Conservation (phyloP, 2,113 vertebrate genomes). For the Grallaria varia region DNA sequence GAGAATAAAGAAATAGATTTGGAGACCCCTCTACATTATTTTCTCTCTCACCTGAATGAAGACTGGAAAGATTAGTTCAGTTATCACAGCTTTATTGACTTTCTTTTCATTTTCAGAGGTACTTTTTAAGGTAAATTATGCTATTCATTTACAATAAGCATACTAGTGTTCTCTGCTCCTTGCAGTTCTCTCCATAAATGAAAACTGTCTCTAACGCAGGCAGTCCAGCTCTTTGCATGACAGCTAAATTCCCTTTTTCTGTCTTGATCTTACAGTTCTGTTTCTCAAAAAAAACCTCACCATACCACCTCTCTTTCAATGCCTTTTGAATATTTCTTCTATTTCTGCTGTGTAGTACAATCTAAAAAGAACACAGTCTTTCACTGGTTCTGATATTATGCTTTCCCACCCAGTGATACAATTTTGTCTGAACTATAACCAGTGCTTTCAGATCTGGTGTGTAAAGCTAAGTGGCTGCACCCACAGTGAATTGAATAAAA, state of each 20-base stretch:
- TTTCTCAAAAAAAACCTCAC: background rate
- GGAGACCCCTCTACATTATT: background rate
- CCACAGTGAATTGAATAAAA: conserved; percentile 40
- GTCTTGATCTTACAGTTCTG: background rate
- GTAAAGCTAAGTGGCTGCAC: conserved; percentile 27
- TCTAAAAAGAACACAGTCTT: background rate
- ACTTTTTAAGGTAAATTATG: conserved; percentile 11
- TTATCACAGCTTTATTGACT: background rate
- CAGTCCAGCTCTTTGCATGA: conserved; percentile 17
- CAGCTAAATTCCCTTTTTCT: conserved; percentile 31
- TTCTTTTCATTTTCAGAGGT: background rate
- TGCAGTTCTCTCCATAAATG: background rate
- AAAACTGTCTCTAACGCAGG: background rate
- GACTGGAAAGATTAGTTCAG: background rate
- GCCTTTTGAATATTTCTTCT: conserved; percentile 39
- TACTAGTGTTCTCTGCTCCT: background rate
- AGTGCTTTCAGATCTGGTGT: conserved; percentile 8
- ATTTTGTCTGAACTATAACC: conserved; percentile 45
- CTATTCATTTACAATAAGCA: background rate
- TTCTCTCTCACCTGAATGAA: background rate
- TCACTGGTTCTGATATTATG: background rate
- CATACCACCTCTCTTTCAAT: background rate
- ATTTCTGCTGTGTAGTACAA: conserved; percentile 4
- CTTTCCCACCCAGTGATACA: conserved; percentile 7
- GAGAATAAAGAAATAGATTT: background rate